phyloP scores from a whole-genome alignment of 2,113 vertebrate species.

The Corydoras sp. region DNA sequence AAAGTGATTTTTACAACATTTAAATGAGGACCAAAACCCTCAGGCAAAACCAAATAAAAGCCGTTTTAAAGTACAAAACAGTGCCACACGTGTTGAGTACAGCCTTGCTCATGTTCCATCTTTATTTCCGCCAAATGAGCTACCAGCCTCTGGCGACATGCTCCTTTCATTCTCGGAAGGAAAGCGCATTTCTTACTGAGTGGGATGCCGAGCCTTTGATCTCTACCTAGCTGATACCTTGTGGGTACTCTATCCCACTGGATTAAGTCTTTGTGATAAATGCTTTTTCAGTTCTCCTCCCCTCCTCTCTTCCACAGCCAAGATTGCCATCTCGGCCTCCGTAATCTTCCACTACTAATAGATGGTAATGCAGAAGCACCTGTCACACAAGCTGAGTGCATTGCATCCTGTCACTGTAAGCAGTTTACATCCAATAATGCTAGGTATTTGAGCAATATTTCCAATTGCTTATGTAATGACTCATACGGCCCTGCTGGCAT shows the following conservation, averaged over 20 bases:
- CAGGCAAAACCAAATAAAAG: constrained; percentile 16
- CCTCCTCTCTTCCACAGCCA: constrained; percentile 37
- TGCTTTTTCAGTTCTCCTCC: constrained; percentile 14
- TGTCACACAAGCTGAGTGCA: constrained; percentile 84
- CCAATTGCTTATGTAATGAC: constrained; percentile 94
- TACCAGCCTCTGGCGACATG: constrained; percentile 39
- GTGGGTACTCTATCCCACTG: constrained; percentile 42
- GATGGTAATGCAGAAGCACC: constrained; percentile 78
- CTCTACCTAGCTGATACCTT: constrained; percentile 9
- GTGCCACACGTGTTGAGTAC: constrained; percentile 15
- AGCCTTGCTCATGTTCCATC: not conserved
- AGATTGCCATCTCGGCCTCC: constrained; percentile 48
- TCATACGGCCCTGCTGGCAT: constrained; percentile 78
- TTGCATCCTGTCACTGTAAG: constrained; percentile 86
- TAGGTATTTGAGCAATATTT: constrained; percentile 92
- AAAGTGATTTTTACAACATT: too few relatives aligned
- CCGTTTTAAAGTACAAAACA: constrained; percentile 25
- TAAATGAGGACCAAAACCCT: constrained; percentile 8
- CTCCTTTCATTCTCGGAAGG: constrained; percentile 29
- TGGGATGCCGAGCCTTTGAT: constrained; percentile 45
- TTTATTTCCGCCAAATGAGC: constrained; percentile 23
- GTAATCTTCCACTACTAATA: constrained; percentile 53
- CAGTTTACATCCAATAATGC: constrained; percentile 89
- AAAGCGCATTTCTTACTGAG: constrained; percentile 43
- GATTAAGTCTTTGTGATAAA: constrained; percentile 43